A percentile compares a stretch with the other conserved stretches of the same genome.
phyloP scores from a whole-genome alignment of 2,888 invertebrate genomes.

The Pristionchus arcanus region DNA sequence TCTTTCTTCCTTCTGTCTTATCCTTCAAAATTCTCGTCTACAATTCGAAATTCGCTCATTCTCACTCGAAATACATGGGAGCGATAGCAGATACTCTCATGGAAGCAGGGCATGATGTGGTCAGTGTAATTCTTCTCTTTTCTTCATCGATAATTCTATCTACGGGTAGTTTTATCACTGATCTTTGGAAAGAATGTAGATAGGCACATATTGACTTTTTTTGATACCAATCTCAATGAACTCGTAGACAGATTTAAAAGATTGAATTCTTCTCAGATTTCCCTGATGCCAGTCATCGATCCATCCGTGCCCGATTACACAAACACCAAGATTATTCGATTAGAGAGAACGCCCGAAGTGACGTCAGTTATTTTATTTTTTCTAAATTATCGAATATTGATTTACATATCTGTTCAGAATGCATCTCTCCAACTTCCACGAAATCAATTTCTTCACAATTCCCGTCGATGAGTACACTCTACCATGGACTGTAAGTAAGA shows the following conservation, averaged over 20 bases:
- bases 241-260: no score
- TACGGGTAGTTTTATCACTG: no score
- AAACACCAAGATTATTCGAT: slow-evolving; percentile 31
- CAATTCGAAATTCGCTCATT: slow-evolving; percentile 21
- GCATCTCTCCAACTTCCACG: slow-evolving; percentile 21
- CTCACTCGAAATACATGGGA: slow-evolving; percentile 9
- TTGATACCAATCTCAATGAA: no score
- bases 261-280: background rate
- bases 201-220: background rate
- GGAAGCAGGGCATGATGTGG: slow-evolving; percentile 16
- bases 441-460: slow-evolving; percentile 44
- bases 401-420: background rate
- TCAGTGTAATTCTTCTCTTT: background rate
- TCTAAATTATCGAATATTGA: no score
- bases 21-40: slow-evolving; percentile 24
- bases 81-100: background rate
- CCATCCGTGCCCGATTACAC: slow-evolving; percentile 22
- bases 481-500: background rate
- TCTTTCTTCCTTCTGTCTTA: background rate
- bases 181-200: no score
- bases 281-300: slow-evolving; percentile 24
- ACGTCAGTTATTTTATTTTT: background rate
- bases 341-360: background rate
- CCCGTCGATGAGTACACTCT: slow-evolving; percentile 29
- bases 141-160: no score